Evolutionary conservation across 92 coral and sea anemone genomes (phyloP), one percentile per base, ranked within the genome.

Genomic region (Palythoa grandis): DNA sequence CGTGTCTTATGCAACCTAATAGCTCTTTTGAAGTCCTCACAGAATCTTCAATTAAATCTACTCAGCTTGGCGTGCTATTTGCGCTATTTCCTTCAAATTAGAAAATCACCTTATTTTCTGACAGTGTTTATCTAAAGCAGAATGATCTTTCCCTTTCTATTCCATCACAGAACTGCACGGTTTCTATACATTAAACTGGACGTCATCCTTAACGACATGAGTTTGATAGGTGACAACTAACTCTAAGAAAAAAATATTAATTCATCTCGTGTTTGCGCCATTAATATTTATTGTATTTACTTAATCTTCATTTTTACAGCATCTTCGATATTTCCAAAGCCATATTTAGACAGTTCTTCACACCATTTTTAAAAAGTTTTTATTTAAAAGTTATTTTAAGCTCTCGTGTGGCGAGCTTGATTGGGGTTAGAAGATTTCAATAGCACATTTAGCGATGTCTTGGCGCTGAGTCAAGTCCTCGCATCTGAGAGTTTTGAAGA

Each of bases 61-160:
- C 74, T 67, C 29, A 63, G 39, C 35, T 40, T 47, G 11, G 84
- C 73, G 60, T 63, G 84, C 60, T 7, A 79, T 65, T 70, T 63
- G 20, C 23, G 84, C 74, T 79, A 79, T 79, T 79, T 79, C 72
- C 84, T 79, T 65, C 19, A 43, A 40, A 65, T 29, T 58, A 23
- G 54, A 40, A 79, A 63, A 66, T 53, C 19, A 24, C 72, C 69
- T 5, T 13, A 39, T 24, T 57, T 57, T 78, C 15, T 17, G 52
- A 78, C 12, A 19, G 70, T 25, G 16, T 77, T 75, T 75, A 75
- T 75, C 79, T 48, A 8, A 63, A 61, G 54, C 67, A 66, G 65
- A 4, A 5, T 43, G 9, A 43, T 39, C 19, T 56, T 76, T 43
- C 5, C 43, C 52, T 11, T 38, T 3, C 29, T 35, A 35, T 29